Base-by-base conservation (phyloP, 2,888 invertebrate genomes). In the Barypeithes pellucidus region DNA sequence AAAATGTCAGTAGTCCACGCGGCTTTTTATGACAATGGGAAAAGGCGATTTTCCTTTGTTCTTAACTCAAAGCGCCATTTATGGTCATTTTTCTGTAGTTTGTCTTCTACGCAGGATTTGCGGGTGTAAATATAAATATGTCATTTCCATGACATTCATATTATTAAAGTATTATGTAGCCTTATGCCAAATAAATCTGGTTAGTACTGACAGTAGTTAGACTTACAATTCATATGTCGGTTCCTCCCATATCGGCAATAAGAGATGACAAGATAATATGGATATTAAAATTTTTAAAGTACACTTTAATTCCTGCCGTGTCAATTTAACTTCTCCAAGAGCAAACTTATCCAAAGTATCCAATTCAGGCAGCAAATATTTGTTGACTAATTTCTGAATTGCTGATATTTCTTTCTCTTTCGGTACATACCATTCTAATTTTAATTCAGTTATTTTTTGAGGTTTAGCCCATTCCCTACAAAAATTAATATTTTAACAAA, bases 351-450 rank as follows among this genome's bases (percentile, higher is more conserved):
- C 86, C 66, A 96, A 86, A 66, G 87, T 88, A 0, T 85, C 83
- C 63, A 94, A 83, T 83, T 93, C 92, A 0, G 90, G 90, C 43
- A 89, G 86, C 73, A 95, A 84, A 83, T 92, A 94, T 78, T 89
- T 89, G 72, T 89, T 87, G 12, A 93, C 85, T 8, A 97, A 82
- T 80, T 88, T 87, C 79, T 92, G 90, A 0, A 93, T 91, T 75
- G 90, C 90, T 0, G 86, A 84, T 0, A 93, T 89, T 83, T 96
- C 96, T 43, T 89, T 89, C 20, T 88, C 87, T 20, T 88, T 89
- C 0, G 97, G 96, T 57, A 92, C 87, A 81, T 95, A 94, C 95
- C 95, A 97, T 45, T 91, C 87, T 18, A 95, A 86, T 7, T 91
- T 87, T 16, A 93, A 87, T 24, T 91, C 88, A 67, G 91, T 87